These are phyloP conservation scores for Ectemnius cavifrons DNA, from an alignment of 2,888 invertebrate genomes.

Conservation along the genomic window DNA sequence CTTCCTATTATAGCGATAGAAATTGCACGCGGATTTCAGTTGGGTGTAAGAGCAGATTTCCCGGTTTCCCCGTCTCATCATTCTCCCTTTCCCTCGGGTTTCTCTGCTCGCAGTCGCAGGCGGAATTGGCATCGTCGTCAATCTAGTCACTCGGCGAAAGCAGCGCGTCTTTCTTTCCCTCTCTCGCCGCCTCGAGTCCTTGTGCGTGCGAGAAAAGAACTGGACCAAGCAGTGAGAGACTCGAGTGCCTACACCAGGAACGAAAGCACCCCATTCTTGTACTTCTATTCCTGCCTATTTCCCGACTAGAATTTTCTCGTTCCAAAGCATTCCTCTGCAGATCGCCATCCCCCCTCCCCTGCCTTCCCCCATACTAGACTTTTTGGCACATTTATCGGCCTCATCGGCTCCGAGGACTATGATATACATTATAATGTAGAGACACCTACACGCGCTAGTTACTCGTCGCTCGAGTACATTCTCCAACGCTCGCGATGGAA, in stretches of 20 bases:
- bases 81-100: no score
- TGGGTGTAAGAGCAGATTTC: no score
- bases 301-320: constrained; percentile 22
- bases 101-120: no score
- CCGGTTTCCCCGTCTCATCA: no score
- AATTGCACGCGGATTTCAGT: no score
- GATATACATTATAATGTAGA: constrained; percentile 14
- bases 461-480: constrained; percentile 9
- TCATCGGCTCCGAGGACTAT: constrained; percentile 13
- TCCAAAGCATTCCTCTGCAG: constrained; percentile 10
- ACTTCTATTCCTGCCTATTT: not conserved
- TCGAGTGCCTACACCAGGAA: no score
- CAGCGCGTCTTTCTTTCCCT: constrained; percentile 11
- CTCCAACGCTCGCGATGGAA: constrained; percentile 8
- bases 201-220: constrained; percentile 41
- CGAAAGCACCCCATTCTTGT: not conserved
- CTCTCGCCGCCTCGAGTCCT: constrained; percentile 6
- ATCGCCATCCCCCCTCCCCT: not conserved
- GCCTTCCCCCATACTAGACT: not conserved
- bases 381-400: constrained; percentile 55
- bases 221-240: not conserved
- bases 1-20: no score
- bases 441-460: constrained; percentile 24
- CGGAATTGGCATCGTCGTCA: no score
- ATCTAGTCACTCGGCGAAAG: constrained; percentile 6